Evolutionary conservation across 1,140 invertebrate species (phyloP), one percentile per base, ranked within the genome.

Genomic region (Triops cancriformis): DNA sequence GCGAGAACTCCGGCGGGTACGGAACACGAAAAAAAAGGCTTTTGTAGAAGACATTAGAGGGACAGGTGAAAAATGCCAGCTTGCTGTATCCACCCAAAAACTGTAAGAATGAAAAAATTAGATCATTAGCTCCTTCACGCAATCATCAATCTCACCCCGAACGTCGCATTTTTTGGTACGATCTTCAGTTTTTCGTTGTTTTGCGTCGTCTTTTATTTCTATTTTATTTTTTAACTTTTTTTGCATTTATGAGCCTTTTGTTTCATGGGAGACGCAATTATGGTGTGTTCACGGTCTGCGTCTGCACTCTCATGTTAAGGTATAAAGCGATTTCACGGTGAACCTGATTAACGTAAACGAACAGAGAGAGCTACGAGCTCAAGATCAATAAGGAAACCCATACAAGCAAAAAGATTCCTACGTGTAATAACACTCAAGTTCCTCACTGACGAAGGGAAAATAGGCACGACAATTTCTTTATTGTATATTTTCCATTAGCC

Each of bases 21-120:
- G 51, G 23, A 18, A 64, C 14, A 64, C 5, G 9, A 23, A 64
- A 18, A 23, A 23, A 64, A 64, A 64, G 18, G 18, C 11, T 45
- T 45, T 11, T 45, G 11, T 12, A 18, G 43, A 45, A 64, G 51
- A 64, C 51, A 64, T 64, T 64, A 64, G 51, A 64, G 10, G 51
- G 51, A 23, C 51, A 64, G 51, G 51, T 64, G 51, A 64, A 64
- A 64, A 64, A 64, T 64, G 51, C 51, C 51, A 64, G 51, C 51
- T 64, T 64, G 51, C 51, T 64, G 51, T 64, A 64, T 64, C 51
- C 51, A 64, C 18, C 9, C 51, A 23, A 23, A 45, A 64, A 14
- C 23, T 64, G 51, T 37, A 37, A 37, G 10, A 18, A 14, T n/a
- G 51, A 23, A 64, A 64, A 64, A 64, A 64, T 9, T 64, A 64